phyloP scores from a whole-genome alignment of 2,113 vertebrate species.

The Puma concolor region DNA sequence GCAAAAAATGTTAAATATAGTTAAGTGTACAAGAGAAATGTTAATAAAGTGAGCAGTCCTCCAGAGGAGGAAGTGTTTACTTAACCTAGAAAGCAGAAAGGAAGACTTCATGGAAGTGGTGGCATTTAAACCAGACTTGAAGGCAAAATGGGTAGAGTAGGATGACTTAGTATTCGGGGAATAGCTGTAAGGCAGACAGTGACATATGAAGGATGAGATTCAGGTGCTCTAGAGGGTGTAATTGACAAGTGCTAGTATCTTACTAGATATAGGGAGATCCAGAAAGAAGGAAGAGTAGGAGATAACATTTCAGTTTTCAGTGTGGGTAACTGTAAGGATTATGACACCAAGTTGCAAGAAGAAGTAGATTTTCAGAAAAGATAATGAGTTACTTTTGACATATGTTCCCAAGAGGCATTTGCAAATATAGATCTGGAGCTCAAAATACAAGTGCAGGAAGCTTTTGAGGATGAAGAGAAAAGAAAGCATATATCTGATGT shows the following conservation, averaged over 20 bases:
- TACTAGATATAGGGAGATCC: background rate
- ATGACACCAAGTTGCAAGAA: background rate
- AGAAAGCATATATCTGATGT: background rate
- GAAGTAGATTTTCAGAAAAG: slow-evolving; percentile 15
- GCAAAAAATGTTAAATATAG: background rate
- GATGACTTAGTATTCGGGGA: background rate
- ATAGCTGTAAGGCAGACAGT: background rate
- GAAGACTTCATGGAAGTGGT: background rate
- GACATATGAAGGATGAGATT: background rate
- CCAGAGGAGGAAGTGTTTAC: background rate
- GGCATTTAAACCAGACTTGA: background rate
- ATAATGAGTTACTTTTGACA: slow-evolving; percentile 11
- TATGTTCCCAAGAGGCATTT: background rate
- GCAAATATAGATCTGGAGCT: background rate
- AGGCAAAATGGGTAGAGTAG: background rate
- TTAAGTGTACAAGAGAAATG: background rate
- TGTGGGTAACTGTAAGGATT: background rate
- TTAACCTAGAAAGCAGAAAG: background rate
- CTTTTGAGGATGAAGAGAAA: background rate
- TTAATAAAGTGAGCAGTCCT: background rate
- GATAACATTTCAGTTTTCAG: background rate
- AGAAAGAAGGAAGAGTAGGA: background rate
- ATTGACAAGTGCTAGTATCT: background rate
- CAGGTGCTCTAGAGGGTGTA: background rate
- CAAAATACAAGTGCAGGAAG: background rate